Evolutionary conservation across 2,888 invertebrate species (phyloP).

Genomic region (Sminthurides aquaticus): DNA sequence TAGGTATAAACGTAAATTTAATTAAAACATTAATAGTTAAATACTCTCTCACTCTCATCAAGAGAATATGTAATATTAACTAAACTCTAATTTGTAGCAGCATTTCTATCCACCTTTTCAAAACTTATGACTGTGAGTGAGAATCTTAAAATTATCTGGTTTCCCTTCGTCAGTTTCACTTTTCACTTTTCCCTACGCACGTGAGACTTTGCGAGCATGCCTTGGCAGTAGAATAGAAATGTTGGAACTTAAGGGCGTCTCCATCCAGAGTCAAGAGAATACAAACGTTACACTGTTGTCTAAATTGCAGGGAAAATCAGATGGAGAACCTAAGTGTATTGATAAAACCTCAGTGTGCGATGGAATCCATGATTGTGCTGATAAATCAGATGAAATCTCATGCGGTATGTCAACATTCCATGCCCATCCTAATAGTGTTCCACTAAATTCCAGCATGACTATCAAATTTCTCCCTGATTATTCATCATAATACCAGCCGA

Average conservation of each 20-base stretch:
- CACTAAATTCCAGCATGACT: neutral
- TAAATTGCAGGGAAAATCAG: slow-evolving; percentile 46
- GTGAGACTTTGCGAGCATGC: neutral
- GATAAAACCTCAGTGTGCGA: slow-evolving; percentile 81
- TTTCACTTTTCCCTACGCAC: too few species aligned
- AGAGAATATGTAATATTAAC: too few species aligned
- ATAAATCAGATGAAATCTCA: slow-evolving; percentile 79
- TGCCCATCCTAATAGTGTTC: neutral
- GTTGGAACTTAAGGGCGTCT: neutral
- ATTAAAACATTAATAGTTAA: too few species aligned
- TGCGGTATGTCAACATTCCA: slow-evolving; percentile 64
- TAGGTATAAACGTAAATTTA: too few species aligned
- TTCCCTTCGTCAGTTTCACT: too few species aligned
- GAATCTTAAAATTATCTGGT: too few species aligned
- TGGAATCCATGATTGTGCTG: slow-evolving; percentile 81
- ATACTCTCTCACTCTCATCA: too few species aligned
- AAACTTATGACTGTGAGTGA: too few species aligned
- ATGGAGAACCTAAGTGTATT: slow-evolving; percentile 75
- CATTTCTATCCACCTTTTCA: too few species aligned
- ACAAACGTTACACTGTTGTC: neutral
- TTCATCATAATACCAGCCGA: neutral
- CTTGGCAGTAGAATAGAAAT: neutral
- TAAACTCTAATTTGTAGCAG: too few species aligned
- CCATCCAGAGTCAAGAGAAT: too few species aligned
- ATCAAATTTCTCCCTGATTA: neutral